A percentile compares a stretch with the other conserved stretches of the same genome.
These are phyloP conservation scores for Halocynthia aurantium DNA, from an alignment of 23 tunicate species.

Conservation along the genomic window DNA sequence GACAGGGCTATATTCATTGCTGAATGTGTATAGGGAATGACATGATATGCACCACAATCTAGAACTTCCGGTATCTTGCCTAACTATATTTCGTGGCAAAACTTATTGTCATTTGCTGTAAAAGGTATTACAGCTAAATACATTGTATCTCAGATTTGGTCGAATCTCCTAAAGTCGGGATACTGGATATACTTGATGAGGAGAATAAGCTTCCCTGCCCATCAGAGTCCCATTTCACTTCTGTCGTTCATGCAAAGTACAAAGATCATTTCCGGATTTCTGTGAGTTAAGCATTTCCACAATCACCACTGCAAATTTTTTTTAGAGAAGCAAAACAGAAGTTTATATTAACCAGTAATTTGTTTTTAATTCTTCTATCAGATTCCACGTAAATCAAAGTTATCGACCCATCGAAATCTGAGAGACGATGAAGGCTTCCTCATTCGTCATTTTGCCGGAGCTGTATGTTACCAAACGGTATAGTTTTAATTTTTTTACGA, in stretches of 20 bases:
- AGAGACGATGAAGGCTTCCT: conserved; percentile 92
- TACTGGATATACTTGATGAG: conserved; percentile 90
- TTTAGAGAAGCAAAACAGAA: background rate
- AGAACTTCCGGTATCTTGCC: too few relatives aligned
- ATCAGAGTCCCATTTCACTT: conserved; percentile 63
- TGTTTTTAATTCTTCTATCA: background rate
- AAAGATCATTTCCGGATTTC: conserved; percentile 71
- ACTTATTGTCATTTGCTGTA: too few relatives aligned
- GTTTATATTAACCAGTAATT: background rate
- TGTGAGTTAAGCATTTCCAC: conserved; percentile 20
- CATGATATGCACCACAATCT: too few relatives aligned
- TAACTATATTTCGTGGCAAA: too few relatives aligned
- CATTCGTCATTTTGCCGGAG: conserved; percentile 97
- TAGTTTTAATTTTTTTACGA: too few relatives aligned
- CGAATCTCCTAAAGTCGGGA: conserved; percentile 79
- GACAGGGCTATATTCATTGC: too few relatives aligned
- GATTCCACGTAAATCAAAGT: conserved; percentile 91
- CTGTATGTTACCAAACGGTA: conserved; percentile 93
- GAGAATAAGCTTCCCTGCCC: conserved; percentile 83
- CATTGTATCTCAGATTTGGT: conserved; percentile 43
- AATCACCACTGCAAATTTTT: background rate
- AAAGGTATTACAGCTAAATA: too few relatives aligned
- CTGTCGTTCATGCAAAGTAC: conserved; percentile 64
- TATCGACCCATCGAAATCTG: conserved; percentile 65
- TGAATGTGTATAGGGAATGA: too few relatives aligned